Conservation (phyloP, 2,888 invertebrate species). For the Apodemia hepburni region DNA sequence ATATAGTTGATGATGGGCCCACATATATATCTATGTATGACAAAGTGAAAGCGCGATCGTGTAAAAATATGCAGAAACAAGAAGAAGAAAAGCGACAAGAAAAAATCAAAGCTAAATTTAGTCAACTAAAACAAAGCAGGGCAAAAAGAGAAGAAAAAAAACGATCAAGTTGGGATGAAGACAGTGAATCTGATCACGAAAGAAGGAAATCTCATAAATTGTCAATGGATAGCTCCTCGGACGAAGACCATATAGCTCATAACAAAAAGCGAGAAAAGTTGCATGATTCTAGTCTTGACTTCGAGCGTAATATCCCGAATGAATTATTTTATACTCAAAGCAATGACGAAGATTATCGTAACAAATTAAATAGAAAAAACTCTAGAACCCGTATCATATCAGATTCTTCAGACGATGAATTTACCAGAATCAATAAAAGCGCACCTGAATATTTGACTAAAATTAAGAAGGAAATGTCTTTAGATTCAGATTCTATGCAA, state of each 20-base stretch:
- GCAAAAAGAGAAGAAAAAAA: conserved; percentile 95
- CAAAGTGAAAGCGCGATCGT: conserved; percentile 96
- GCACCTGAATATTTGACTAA: conserved; percentile 56
- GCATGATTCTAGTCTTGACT: conserved; percentile 53
- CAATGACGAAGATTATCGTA: conserved; percentile 72
- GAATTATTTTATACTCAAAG: conserved; percentile 69
- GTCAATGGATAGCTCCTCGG: conserved; percentile 77
- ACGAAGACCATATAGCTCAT: conserved; percentile 68
- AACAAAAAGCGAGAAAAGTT: conserved; percentile 71
- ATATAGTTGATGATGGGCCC: conserved; percentile 93
- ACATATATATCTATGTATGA: conserved; percentile 98
- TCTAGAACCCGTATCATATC: conserved; percentile 87
- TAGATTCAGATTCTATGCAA: conserved; percentile 54
- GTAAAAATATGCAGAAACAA: conserved; percentile 95
- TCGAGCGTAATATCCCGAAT: conserved; percentile 67
- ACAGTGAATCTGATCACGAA: conserved; percentile 85
- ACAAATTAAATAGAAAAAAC: conserved; percentile 83
- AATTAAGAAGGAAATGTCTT: conserved; percentile 81
- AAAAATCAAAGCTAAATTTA: conserved; percentile 94
- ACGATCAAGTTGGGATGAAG: conserved; percentile 94
- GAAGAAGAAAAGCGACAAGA: conserved; percentile 93
- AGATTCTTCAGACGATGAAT: conserved; percentile 88
- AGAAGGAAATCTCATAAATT: conserved; percentile 59
- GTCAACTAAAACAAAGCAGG: conserved; percentile 91
- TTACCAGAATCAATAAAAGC: conserved; percentile 72